Evolutionary conservation across 2,888 invertebrate species (phyloP).

Genomic region (Heteromyza rotundicornis): DNA sequence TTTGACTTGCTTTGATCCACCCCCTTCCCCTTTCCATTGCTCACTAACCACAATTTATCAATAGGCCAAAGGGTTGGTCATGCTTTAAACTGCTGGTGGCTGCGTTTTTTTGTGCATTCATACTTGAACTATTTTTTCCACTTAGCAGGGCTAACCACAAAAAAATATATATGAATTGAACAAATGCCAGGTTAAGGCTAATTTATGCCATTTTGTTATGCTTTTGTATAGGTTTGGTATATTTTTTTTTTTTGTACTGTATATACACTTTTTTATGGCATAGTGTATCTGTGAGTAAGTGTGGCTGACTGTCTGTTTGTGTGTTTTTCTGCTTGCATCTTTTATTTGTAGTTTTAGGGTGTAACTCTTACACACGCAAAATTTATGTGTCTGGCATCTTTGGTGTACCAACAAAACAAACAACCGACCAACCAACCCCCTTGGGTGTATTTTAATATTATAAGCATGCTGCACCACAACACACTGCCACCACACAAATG

Average conservation of each 20-base stretch:
- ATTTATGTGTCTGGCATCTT: slow-evolving; percentile 33
- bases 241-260: too few species aligned
- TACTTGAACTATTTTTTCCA: not conserved
- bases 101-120: not conserved
- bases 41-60: too few species aligned
- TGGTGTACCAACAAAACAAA: slow-evolving; percentile 17
- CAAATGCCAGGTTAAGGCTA: slow-evolving; percentile 33
- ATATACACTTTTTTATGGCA: not conserved
- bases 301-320: not conserved
- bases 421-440: slow-evolving; percentile 40
- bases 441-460: slow-evolving; percentile 52
- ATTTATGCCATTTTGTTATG: slow-evolving; percentile 39
- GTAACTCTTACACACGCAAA: slow-evolving; percentile 11
- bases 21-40: not conserved
- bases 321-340: slow-evolving; percentile 36
- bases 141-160: slow-evolving; percentile 16
- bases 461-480: slow-evolving; percentile 49
- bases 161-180: too few species aligned
- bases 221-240: not conserved
- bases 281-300: not conserved
- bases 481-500: slow-evolving; percentile 34
- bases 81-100: not conserved
- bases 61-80: slow-evolving; percentile 12
- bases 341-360: slow-evolving; percentile 44
- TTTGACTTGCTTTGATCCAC: not conserved